Base-by-base conservation (phyloP, 2,113 vertebrate genomes). In the Tricholaema leucomelas region DNA sequence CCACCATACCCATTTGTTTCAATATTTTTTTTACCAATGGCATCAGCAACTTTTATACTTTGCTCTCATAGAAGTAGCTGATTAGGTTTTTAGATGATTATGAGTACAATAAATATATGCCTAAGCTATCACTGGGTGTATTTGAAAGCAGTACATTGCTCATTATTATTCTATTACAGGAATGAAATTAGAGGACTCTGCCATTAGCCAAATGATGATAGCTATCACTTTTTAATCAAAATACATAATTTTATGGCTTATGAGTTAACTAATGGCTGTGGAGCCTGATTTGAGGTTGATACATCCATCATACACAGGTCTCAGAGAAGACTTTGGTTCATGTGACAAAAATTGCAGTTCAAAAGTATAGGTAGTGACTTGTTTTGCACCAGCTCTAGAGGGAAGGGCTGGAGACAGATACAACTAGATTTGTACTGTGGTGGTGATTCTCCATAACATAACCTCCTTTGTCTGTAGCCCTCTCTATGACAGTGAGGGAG, bases 211-310 rank as follows among this genome's bases (percentile, higher is more conserved):
- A 82, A 88, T 88, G 60, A 92, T 93, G 70, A 90, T 58, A 38
- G 71, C 73, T 87, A 90, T 93, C 73, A 92, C 48, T 86, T 95
- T 91, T 93, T 89, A 96, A 95, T 92, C 83, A 85, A 95, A 96
- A 81, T 63, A 80, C 85, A 90, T 63, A 90, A 89, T 94, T 91
- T 95, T 93, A 94, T 94, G 75, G 66, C 18, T 91, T 95, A 70
- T 50, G 73, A 88, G 38, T 93, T 95, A 95, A 80, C 76, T 88
- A 79, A 91, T 87, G 61, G 9, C 71, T 75, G 64, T 89, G 84
- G 58, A 91, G 28, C 25, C 48, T 55, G 42, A 87, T n/a, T 30
- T 82, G 70, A 76, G 8, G 13, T 90, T 91, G 88, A 63, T 64
- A 64, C 12, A 38, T 58, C 4, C 2, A 70, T 73, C 38, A 77